Percentiles rank a stretch among this genome's conserved stretches.
Evolutionary conservation across 2,888 invertebrate species (phyloP).

Genomic region (Acanthosepion esculentum): DNA sequence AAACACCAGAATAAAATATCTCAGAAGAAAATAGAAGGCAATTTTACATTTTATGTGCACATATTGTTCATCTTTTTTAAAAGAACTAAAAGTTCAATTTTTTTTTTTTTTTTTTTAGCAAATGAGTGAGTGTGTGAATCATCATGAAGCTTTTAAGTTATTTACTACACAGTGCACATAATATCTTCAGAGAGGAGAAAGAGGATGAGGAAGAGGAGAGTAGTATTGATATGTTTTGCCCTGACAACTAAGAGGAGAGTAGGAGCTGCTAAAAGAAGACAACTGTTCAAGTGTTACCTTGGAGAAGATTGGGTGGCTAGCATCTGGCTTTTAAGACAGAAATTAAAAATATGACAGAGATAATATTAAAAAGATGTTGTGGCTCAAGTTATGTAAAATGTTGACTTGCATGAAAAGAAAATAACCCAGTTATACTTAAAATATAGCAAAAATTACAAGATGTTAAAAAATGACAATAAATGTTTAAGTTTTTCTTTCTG

Average conservation of each 20-base stretch:
- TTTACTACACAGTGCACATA: conserved; percentile 18
- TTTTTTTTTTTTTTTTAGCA: background rate
- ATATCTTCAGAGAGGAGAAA: background rate
- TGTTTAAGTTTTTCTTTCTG: too few species aligned
- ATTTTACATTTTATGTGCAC: background rate
- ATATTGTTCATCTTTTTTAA: background rate
- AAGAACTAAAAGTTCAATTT: too few species aligned
- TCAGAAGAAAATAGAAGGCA: background rate
- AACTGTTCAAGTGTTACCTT: background rate
- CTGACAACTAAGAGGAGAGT: background rate
- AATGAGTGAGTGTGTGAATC: background rate
- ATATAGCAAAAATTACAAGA: background rate
- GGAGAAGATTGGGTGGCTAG: background rate
- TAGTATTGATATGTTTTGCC: background rate
- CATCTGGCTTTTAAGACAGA: conserved; percentile 3
- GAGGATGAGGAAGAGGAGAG: background rate
- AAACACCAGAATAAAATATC: background rate
- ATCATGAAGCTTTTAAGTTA: background rate
- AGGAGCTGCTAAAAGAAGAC: background rate
- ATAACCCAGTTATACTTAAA: background rate
- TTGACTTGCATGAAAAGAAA: background rate
- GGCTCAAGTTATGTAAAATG: background rate
- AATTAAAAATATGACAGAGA: background rate
- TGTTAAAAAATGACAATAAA: background rate
- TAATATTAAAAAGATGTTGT: background rate